Evolutionary conservation across 2,888 invertebrate species (phyloP), one percentile per base, ranked within the genome.

Genomic region (Congeria kusceri): DNA sequence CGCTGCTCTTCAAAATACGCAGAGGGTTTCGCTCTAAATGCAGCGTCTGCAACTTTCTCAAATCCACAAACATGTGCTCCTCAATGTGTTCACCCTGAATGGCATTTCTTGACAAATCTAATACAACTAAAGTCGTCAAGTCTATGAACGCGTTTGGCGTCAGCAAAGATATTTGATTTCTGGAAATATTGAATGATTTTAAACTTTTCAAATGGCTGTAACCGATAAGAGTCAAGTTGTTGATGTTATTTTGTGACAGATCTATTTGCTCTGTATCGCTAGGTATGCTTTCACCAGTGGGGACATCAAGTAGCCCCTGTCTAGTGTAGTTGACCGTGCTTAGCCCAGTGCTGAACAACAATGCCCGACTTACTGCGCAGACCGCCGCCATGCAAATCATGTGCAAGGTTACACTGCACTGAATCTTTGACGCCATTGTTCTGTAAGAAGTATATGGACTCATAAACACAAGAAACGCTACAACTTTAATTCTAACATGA

Each of bases 101-200:
- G 29, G 44, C 27, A 66, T 83, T 83, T 7, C 67, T 63, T 11
- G 83, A 83, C 57, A 83, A 65, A 74, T 83, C 83, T 9, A 83
- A 32, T 20, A 11, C 7, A 2, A 53, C 39, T 29, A 83, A 32
- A 46, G 64, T 23, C 47, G 53, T 71, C 25, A 80, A 58, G 39
- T 32, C 29, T 53, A 13, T 46, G 56, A 83, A 83, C 0, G 76
- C 76, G 11, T 77, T 46, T 1, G 28, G 47, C 27, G 70, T 47
- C 5, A 83, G 23, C 1, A 25, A 25, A 13, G 47, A n/a, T 11
- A 83, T 83, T 20, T 71, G 66, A 46, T 83, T 83, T 20, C 68
- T 57, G 13, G 59, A 61, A 1, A 83, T 28, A 28, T 72, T n/a
- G 4, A 83, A 46, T 11, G 47, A 63, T 25, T n/a, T n/a, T 25